These are phyloP conservation scores for Argyresthia albistria DNA, from an alignment of 2,888 invertebrate species.

Conservation along the genomic window DNA sequence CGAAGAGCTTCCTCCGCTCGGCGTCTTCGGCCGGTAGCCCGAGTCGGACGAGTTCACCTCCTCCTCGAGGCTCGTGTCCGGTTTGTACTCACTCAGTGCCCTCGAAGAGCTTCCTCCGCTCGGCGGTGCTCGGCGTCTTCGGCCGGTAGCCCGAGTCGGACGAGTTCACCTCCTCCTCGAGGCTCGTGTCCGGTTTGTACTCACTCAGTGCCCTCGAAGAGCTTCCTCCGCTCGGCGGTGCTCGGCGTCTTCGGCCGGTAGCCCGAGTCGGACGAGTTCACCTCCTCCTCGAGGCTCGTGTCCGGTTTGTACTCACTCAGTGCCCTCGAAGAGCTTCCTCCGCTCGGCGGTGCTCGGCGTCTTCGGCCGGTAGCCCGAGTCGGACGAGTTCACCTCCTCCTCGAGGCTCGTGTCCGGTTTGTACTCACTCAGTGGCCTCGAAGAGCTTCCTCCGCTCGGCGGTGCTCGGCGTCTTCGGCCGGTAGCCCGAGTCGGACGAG, in stretches of 20 bases:
- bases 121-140: conserved; percentile 81
- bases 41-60: conserved; percentile 76
- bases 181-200: conserved; percentile 71
- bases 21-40: conserved; percentile 83
- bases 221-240: conserved; percentile 79
- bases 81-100: conserved; percentile 59
- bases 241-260: conserved; percentile 81
- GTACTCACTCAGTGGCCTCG: too few species aligned
- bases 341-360: conserved; percentile 81
- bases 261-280: conserved; percentile 75
- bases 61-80: conserved; percentile 75
- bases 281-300: conserved; percentile 74
- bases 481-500: conserved; percentile 76
- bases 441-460: too few species aligned
- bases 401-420: conserved; percentile 75
- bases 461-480: conserved; percentile 81
- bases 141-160: conserved; percentile 78
- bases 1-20: conserved; percentile 83
- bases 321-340: conserved; percentile 79
- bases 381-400: conserved; percentile 74
- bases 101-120: conserved; percentile 83
- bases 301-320: conserved; percentile 69
- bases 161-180: conserved; percentile 75
- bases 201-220: conserved; percentile 74
- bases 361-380: conserved; percentile 79